Conservation (phyloP, 2,113 vertebrate species). For the Anas platyrhynchos region DNA sequence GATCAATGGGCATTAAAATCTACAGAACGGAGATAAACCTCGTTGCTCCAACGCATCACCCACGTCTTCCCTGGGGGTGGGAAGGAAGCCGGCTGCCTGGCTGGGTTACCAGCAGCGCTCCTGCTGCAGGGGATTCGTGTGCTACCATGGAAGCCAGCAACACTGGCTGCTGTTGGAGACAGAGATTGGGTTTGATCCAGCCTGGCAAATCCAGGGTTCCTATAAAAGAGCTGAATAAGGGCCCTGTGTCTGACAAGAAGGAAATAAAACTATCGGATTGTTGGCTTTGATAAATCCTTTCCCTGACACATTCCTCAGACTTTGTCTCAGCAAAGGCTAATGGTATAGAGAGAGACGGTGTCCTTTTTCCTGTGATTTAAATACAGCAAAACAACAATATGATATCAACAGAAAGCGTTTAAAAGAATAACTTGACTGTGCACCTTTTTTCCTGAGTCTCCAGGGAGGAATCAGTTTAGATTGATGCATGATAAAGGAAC, state of each 20-base stretch:
- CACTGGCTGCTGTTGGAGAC: background rate
- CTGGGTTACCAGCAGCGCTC: background rate
- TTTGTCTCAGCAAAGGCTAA: slow-evolving; percentile 48
- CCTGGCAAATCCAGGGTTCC: background rate
- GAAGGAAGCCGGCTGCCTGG: background rate
- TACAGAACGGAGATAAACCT: background rate
- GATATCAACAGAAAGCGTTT: slow-evolving; percentile 30
- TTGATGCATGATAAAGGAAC: slow-evolving; percentile 11
- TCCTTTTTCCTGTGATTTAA: slow-evolving; percentile 37
- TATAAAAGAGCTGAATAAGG: slow-evolving; percentile 25
- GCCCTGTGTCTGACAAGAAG: slow-evolving; percentile 30
- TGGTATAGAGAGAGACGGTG: background rate
- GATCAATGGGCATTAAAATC: background rate
- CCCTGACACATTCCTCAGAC: slow-evolving; percentile 25
- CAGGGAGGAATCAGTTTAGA: slow-evolving; percentile 46
- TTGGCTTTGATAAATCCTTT: slow-evolving; percentile 62
- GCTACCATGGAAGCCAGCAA: background rate
- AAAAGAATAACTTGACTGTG: slow-evolving; percentile 22
- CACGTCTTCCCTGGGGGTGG: background rate
- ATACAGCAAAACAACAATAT: slow-evolving; percentile 27
- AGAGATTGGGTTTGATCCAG: background rate
- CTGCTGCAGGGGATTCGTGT: background rate
- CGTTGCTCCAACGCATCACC: background rate
- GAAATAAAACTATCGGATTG: slow-evolving; percentile 47
- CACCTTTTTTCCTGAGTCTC: background rate